These are phyloP conservation scores for Phengaris arion DNA, from an alignment of 2,888 invertebrate species.

Conservation along the genomic window DNA sequence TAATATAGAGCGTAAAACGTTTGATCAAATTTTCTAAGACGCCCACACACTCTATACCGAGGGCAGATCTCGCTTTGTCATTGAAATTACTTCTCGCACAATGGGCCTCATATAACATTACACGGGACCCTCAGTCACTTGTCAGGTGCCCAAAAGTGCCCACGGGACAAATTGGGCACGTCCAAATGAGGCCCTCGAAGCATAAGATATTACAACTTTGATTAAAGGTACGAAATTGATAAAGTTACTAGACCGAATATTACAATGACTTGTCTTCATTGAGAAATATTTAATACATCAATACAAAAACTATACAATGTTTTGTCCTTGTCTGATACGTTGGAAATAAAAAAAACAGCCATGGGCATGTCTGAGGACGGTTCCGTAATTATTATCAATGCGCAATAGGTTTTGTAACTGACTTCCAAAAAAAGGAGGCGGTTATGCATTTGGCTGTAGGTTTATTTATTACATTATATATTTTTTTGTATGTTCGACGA, in stretches of 20 bases:
- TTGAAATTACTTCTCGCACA: conserved; percentile 47
- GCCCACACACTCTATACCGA: not conserved
- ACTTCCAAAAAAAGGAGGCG: no score
- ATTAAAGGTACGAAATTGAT: conserved; percentile 19
- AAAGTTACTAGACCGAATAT: not conserved
- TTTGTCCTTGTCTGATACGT: no score
- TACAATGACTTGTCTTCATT: not conserved
- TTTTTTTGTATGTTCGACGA: no score
- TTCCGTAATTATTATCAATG: no score
- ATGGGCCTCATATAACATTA: conserved; percentile 48
- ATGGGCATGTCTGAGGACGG: no score
- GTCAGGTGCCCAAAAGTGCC: conserved; percentile 41
- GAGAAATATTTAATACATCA: no score
- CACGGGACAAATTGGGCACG: conserved; percentile 35
- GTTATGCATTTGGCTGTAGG: no score
- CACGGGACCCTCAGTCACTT: conserved; percentile 44
- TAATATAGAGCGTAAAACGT: not conserved
- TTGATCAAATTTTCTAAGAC: conserved; percentile 25
- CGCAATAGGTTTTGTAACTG: no score
- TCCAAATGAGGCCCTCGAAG: conserved; percentile 27
- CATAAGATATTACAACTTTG: conserved; percentile 22
- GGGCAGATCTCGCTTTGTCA: conserved; percentile 41
- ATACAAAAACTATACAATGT: no score
- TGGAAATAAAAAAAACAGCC: no score
- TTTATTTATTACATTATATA: no score